Evolutionary conservation across 2,113 vertebrate genomes (phyloP).

Genomic region (Ceyx margarethae): DNA sequence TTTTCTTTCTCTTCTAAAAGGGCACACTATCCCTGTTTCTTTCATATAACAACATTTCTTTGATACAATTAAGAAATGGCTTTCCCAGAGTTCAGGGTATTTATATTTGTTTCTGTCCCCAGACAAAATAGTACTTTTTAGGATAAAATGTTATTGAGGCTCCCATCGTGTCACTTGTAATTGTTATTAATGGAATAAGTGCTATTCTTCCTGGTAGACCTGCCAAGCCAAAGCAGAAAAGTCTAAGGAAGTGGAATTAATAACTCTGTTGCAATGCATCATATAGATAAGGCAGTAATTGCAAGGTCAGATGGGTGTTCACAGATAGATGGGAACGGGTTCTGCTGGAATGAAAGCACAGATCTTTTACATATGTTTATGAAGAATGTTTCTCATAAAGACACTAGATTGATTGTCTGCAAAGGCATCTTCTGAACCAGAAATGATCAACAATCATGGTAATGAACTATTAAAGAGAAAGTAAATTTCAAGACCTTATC

Average conservation of each 20-base stretch:
- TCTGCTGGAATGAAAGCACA: slow-evolving; percentile 68
- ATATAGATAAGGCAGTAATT: slow-evolving; percentile 69
- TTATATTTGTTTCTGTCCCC: slow-evolving; percentile 17
- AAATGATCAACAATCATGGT: slow-evolving; percentile 65
- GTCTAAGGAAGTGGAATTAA: slow-evolving; percentile 67
- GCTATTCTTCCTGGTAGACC: slow-evolving; percentile 36
- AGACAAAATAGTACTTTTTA: not conserved
- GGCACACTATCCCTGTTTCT: not conserved
- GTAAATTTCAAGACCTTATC: slow-evolving; percentile 58
- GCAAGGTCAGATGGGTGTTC: slow-evolving; percentile 66
- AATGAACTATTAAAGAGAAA: slow-evolving; percentile 74
- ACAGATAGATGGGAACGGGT: slow-evolving; percentile 67
- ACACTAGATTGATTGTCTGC: slow-evolving; percentile 60
- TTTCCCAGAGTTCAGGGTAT: not conserved
- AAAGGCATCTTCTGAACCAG: slow-evolving; percentile 54
- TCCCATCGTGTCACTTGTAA: slow-evolving; percentile 14
- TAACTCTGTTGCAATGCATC: slow-evolving; percentile 61
- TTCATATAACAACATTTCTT: not conserved
- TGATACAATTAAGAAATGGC: not conserved
- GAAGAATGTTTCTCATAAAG: slow-evolving; percentile 72
- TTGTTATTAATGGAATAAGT: slow-evolving; percentile 63
- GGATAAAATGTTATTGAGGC: slow-evolving; percentile 2
- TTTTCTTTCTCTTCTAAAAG: not conserved
- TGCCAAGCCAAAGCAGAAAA: slow-evolving; percentile 60
- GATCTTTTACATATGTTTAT: slow-evolving; percentile 68